Conservation (phyloP, 1,140 invertebrate species). For the Drosophila nannoptera region DNA sequence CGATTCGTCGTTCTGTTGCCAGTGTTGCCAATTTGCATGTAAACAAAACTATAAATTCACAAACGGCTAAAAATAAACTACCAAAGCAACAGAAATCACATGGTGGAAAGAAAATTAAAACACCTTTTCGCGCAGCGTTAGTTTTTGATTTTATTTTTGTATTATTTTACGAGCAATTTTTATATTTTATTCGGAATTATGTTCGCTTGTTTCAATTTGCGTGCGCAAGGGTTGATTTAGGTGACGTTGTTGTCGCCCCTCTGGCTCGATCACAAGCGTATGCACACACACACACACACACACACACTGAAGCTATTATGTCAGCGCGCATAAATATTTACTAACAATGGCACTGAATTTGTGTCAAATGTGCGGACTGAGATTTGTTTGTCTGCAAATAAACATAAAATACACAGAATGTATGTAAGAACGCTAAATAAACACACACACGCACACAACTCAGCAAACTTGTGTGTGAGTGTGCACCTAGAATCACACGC, state of each 20-base stretch:
- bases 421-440: constrained; percentile 31
- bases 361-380: constrained; percentile 67
- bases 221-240: constrained; percentile 27
- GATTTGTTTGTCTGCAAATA: constrained; percentile 64
- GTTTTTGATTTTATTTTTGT: constrained; percentile 34
- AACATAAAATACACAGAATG: constrained; percentile 45
- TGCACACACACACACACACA: constrained; percentile 27
- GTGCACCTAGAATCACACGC: constrained; percentile 7
- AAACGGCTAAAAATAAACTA: constrained; percentile 62
- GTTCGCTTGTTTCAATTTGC: constrained; percentile 34
- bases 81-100: constrained; percentile 30
- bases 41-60: constrained; percentile 76
- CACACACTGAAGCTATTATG: not conserved
- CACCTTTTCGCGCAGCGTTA: constrained; percentile 54
- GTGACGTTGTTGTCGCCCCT: constrained; percentile 8
- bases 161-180: constrained; percentile 56
- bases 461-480: not conserved
- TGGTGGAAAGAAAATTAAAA: constrained; percentile 42
- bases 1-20: constrained; percentile 34
- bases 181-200: not conserved
- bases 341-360: constrained; percentile 51
- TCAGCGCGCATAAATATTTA: constrained; percentile 60
- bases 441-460: constrained; percentile 12
- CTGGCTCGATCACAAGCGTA: not conserved
- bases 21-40: constrained; percentile 57